A percentile compares a stretch with the other conserved stretches of the same genome.
phyloP scores from a whole-genome alignment of 2,113 vertebrate species.

The Thalassarche chlororhynchos region DNA sequence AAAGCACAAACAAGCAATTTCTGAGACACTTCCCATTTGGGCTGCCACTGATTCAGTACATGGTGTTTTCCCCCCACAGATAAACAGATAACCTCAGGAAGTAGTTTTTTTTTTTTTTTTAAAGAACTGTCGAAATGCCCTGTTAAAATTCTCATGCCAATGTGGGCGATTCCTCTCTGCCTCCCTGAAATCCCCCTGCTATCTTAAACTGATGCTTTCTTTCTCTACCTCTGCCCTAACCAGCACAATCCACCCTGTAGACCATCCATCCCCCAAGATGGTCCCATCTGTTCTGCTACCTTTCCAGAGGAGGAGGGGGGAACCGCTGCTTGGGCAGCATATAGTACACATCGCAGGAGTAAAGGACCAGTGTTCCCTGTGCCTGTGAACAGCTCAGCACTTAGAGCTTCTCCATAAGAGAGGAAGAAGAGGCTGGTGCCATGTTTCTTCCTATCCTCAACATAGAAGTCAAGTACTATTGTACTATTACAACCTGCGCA shows the following conservation, averaged over 20 bases:
- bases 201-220: background rate
- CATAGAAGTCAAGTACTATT: background rate
- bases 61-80: background rate
- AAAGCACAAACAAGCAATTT: background rate
- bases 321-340: background rate
- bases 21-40: background rate
- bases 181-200: background rate
- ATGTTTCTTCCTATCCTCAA: background rate
- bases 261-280: background rate
- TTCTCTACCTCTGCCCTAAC: background rate
- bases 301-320: background rate
- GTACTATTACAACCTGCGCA: background rate
- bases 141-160: background rate
- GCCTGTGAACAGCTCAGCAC: background rate
- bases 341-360: rapidly evolving
- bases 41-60: background rate
- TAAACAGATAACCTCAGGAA: background rate
- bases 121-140: background rate
- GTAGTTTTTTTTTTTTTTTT: background rate
- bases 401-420: background rate
- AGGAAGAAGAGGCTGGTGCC: background rate
- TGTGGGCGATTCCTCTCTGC: background rate
- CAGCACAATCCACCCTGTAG: background rate
- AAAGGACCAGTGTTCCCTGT: background rate
- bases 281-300: background rate